Evolutionary conservation across 2,113 vertebrate species (phyloP).

Genomic region (Rhadina sibilatrix): DNA sequence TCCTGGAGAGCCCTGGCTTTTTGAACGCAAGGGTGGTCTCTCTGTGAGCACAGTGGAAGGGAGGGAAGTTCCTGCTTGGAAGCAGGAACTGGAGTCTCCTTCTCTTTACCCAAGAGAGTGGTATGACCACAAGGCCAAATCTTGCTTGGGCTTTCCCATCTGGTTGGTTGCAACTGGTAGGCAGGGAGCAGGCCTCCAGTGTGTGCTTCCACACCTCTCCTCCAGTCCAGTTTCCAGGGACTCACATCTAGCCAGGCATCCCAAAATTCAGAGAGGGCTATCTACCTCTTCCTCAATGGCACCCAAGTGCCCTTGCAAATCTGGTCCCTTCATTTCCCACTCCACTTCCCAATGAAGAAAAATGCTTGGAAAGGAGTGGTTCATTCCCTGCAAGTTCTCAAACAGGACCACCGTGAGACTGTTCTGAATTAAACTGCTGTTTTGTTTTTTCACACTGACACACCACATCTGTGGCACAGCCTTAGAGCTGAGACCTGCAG

Average conservation of each 20-base stretch:
- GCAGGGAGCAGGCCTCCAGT: not conserved
- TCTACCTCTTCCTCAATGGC: conserved; percentile 58
- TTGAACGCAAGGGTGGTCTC: not conserved
- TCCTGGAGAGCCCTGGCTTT: not conserved
- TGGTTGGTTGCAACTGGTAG: not conserved
- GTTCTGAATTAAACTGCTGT: not conserved
- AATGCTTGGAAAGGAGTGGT: not conserved
- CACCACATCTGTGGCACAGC: not conserved
- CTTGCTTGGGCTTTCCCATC: not conserved
- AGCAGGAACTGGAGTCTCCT: not conserved
- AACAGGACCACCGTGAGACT: not conserved
- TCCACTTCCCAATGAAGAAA: not conserved
- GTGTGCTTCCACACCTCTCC: not conserved
- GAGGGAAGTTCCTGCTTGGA: not conserved
- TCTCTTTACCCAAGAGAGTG: not conserved
- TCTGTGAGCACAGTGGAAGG: not conserved
- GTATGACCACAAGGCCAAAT: not conserved
- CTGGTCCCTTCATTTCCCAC: not conserved
- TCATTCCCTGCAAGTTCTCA: not conserved
- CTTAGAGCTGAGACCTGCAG: conserved; percentile 27
- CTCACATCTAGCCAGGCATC: not conserved
- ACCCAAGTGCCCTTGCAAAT: conserved; percentile 62
- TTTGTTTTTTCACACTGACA: not conserved
- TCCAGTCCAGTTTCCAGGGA: not conserved
- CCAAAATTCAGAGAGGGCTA: conserved; percentile 35